Conservation (phyloP, 2,113 vertebrate genomes). For the Aramus guarauna region DNA sequence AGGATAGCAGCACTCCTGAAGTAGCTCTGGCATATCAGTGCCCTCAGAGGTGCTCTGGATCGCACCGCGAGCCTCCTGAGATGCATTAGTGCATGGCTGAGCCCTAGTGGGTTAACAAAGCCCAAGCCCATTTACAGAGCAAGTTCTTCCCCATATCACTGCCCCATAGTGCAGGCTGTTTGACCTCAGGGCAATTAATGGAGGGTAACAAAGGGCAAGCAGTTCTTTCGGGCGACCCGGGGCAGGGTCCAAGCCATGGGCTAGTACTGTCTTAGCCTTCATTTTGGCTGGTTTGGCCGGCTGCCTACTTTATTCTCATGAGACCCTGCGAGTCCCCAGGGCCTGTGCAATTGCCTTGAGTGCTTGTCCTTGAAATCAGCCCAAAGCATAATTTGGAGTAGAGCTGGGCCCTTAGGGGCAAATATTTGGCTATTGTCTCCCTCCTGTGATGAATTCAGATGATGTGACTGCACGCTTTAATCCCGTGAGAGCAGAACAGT, state of each 20-base stretch:
- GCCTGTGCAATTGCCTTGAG: neutral
- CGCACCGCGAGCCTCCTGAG: neutral
- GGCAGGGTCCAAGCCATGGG: neutral
- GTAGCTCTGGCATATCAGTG: neutral
- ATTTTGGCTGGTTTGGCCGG: neutral
- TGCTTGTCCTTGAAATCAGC: neutral
- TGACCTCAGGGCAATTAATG: neutral
- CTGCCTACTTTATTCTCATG: neutral
- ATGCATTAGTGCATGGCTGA: neutral
- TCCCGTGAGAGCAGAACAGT: neutral
- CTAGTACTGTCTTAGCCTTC: neutral
- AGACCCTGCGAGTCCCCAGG: neutral
- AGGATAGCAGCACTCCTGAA: neutral
- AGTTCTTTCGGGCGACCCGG: neutral
- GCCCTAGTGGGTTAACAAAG: neutral
- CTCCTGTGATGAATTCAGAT: neutral
- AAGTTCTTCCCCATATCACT: neutral
- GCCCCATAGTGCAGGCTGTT: neutral
- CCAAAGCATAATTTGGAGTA: neutral
- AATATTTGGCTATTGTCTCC: neutral
- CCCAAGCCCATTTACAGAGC: neutral
- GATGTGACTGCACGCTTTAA: neutral
- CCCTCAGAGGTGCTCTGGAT: neutral
- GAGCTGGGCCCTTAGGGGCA: neutral
- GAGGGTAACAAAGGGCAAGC: neutral